phyloP scores from a whole-genome alignment of 1,140 invertebrate genomes.

The Ceratina australensis region DNA sequence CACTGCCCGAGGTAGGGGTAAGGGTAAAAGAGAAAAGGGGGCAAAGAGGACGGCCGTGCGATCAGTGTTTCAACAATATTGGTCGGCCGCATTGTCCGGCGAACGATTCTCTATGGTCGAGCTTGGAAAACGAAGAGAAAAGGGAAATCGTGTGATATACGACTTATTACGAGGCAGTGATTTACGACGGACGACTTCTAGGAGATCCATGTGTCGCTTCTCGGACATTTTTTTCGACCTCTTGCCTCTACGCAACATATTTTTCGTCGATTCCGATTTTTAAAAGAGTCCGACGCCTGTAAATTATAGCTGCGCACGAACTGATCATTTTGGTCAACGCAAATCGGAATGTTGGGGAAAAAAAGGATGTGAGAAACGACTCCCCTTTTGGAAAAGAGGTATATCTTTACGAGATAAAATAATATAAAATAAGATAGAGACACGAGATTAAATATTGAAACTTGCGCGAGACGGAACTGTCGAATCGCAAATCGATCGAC shows the following conservation, averaged over 20 bases:
- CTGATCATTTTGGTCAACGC: too few relatives aligned
- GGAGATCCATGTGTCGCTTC: slow-evolving; percentile 13
- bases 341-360: too few relatives aligned
- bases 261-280: not conserved
- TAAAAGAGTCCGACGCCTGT: too few relatives aligned
- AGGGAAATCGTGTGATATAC: slow-evolving; percentile 43
- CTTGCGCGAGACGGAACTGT: too few relatives aligned
- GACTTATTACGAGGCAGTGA: slow-evolving; percentile 50
- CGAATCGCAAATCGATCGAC: too few relatives aligned
- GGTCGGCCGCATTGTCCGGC: slow-evolving; percentile 59
- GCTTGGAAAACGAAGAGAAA: slow-evolving; percentile 25
- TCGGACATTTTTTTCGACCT: not conserved
- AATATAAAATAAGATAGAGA: too few relatives aligned
- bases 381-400: too few relatives aligned
- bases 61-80: slow-evolving; percentile 67
- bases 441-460: too few relatives aligned
- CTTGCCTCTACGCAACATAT: not conserved
- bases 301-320: too few relatives aligned
- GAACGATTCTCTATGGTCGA: not conserved
- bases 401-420: too few relatives aligned
- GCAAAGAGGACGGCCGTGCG: slow-evolving; percentile 48
- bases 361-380: too few relatives aligned
- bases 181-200: slow-evolving; percentile 42
- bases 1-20: not conserved
- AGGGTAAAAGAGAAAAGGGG: not conserved